Evolutionary conservation across 1,140 invertebrate species (phyloP).

Genomic region (Lepidurus arcticus): DNA sequence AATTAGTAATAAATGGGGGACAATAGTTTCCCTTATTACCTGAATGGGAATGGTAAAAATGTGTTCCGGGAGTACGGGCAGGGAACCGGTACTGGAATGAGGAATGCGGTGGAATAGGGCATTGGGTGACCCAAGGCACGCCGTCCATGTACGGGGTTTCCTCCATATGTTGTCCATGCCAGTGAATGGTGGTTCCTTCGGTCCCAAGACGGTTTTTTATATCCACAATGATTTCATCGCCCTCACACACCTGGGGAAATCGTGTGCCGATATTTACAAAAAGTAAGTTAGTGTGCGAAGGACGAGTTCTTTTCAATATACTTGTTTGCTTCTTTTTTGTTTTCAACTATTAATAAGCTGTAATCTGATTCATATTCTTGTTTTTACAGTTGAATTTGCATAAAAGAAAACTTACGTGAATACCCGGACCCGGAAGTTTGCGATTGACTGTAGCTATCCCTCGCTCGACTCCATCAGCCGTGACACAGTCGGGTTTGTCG

Average conservation of each 20-base stretch:
- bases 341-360: too few species aligned
- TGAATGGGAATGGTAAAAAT: constrained; percentile 56
- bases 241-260: constrained; percentile 41
- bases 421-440: constrained; percentile 44
- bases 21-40: constrained; percentile 44
- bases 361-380: background rate
- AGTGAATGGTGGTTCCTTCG: constrained; percentile 47
- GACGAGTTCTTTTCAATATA: too few species aligned
- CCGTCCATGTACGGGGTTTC: constrained; percentile 44
- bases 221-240: constrained; percentile 48
- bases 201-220: constrained; percentile 46
- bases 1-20: background rate
- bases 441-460: constrained; percentile 42
- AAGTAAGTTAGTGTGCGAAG: background rate
- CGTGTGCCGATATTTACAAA: background rate
- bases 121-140: constrained; percentile 34
- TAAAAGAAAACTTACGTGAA: constrained; percentile 37
- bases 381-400: background rate
- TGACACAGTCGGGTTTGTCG: constrained; percentile 41
- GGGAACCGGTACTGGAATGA: constrained; percentile 42
- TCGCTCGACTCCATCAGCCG: constrained; percentile 41
- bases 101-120: constrained; percentile 29
- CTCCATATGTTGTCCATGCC: constrained; percentile 46
- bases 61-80: constrained; percentile 51
- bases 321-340: too few species aligned